These are phyloP conservation scores for Notoglanidium macrostoma DNA, from an alignment of 2,797 vertebrate genomes.

Conservation along the genomic window DNA sequence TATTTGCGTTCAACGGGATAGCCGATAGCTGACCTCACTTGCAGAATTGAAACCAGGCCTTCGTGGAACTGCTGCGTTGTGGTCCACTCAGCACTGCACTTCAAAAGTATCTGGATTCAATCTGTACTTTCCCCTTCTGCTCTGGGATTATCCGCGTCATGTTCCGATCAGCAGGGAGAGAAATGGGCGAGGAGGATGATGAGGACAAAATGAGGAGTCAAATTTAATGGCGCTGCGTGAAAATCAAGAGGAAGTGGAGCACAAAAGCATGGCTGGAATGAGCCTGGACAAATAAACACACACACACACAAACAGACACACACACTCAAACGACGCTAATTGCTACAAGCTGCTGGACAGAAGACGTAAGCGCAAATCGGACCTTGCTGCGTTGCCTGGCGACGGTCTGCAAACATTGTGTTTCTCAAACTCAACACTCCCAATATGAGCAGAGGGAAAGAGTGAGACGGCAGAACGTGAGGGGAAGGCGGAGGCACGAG, in stretches of 20 bases:
- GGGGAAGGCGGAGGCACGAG: not conserved
- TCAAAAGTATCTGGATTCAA: conserved; percentile 59
- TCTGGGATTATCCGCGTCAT: conserved; percentile 57
- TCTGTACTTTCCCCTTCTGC: conserved; percentile 38
- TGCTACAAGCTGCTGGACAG: conserved; percentile 73
- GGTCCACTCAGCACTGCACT: conserved; percentile 43
- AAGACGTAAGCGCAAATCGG: conserved; percentile 74
- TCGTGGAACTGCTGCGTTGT: conserved; percentile 52
- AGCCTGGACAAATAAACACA: conserved; percentile 60
- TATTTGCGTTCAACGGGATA: conserved; percentile 41
- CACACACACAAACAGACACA: conserved; percentile 41
- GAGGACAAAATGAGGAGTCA: conserved; percentile 28
- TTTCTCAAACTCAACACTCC: conserved; percentile 58
- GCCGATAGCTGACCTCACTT: conserved; percentile 52
- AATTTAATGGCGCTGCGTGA: conserved; percentile 47
- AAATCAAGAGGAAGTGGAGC: conserved; percentile 40
- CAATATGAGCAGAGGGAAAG: conserved; percentile 39
- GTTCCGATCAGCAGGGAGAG: conserved; percentile 61
- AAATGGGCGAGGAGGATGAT: conserved; percentile 35
- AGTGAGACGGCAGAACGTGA: conserved; percentile 30
- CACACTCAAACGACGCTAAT: conserved; percentile 66
- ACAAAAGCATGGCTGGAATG: conserved; percentile 36
- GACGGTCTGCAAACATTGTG: conserved; percentile 74
- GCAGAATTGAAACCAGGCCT: conserved; percentile 64
- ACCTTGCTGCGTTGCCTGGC: conserved; percentile 73